phyloP scores from a whole-genome alignment of 2,888 invertebrate species.

The Drosophila anomalata region DNA sequence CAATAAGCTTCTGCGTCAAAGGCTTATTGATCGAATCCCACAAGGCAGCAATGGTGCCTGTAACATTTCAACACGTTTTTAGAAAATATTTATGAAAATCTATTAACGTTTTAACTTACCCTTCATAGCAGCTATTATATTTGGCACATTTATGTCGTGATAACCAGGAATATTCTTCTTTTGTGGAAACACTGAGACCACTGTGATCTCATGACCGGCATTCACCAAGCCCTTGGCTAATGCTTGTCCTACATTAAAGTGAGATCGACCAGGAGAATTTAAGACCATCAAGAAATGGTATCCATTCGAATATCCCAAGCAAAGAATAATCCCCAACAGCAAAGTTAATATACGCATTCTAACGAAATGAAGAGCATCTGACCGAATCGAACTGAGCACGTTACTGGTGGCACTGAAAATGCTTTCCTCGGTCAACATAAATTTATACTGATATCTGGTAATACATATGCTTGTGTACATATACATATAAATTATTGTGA shows the following conservation, averaged over 20 bases:
- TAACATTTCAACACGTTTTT: not conserved
- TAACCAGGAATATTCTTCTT: slow-evolving; percentile 67
- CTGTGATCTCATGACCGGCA: slow-evolving; percentile 81
- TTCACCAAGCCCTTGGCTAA: slow-evolving; percentile 78
- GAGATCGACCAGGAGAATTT: slow-evolving; percentile 61
- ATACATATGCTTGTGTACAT: not conserved
- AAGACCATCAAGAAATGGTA: slow-evolving; percentile 59
- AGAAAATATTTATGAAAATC: not conserved
- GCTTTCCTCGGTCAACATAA: not conserved
- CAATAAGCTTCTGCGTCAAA: slow-evolving; percentile 26
- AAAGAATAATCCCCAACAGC: slow-evolving; percentile 10
- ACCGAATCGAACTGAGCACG: slow-evolving; percentile 12
- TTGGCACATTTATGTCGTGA: slow-evolving; percentile 54
- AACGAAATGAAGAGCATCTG: slow-evolving; percentile 3
- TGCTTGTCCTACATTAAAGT: slow-evolving; percentile 76
- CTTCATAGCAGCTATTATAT: slow-evolving; percentile 28
- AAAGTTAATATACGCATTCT: slow-evolving; percentile 17
- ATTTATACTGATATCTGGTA: slow-evolving; percentile 15
- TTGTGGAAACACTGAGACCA: slow-evolving; percentile 75
- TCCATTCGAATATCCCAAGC: slow-evolving; percentile 7
- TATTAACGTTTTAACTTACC: not conserved
- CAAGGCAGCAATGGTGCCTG: slow-evolving; percentile 34
- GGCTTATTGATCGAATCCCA: slow-evolving; percentile 43
- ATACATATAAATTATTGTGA: slow-evolving; percentile 19
- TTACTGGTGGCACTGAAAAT: slow-evolving; percentile 11